Conservation (phyloP, 2,888 invertebrate genomes). For the Imbricaverruca yamaguchii region DNA sequence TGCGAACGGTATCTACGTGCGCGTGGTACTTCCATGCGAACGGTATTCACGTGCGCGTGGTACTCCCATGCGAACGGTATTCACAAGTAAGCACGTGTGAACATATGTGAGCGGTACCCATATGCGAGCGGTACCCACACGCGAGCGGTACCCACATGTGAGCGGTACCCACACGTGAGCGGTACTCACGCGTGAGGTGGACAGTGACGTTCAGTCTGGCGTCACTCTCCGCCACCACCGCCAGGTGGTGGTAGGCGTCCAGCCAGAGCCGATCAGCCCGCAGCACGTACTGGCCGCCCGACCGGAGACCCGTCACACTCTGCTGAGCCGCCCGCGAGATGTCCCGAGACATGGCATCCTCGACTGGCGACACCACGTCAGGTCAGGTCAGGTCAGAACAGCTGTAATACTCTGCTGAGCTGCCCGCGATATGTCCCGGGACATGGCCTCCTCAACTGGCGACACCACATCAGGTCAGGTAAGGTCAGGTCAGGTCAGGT, state of each 20-base stretch:
- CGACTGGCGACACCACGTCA: conserved; percentile 23
- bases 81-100: too few species aligned
- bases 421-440: conserved; percentile 34
- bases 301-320: conserved; percentile 37
- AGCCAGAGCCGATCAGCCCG: conserved; percentile 43
- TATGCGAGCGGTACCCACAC: too few species aligned
- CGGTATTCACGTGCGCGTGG: too few species aligned
- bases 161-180: too few species aligned
- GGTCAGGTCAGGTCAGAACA: background rate
- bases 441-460: conserved; percentile 26
- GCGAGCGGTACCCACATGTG: too few species aligned
- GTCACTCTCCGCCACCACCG: conserved; percentile 43
- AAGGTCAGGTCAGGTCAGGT: background rate
- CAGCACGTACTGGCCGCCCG: conserved; percentile 40
- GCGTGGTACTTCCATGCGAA: too few species aligned
- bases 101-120: too few species aligned
- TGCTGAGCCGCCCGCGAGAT: conserved; percentile 36
- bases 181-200: conserved; percentile 35
- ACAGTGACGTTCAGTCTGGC: conserved; percentile 44
- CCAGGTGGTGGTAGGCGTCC: conserved; percentile 46
- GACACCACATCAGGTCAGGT: conserved; percentile 8
- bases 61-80: too few species aligned
- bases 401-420: conserved; percentile 35
- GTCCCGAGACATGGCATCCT: conserved; percentile 27
- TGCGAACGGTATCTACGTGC: conserved; percentile 28